Conservation (phyloP, 2,113 vertebrate genomes). For the Nicator chloris region DNA sequence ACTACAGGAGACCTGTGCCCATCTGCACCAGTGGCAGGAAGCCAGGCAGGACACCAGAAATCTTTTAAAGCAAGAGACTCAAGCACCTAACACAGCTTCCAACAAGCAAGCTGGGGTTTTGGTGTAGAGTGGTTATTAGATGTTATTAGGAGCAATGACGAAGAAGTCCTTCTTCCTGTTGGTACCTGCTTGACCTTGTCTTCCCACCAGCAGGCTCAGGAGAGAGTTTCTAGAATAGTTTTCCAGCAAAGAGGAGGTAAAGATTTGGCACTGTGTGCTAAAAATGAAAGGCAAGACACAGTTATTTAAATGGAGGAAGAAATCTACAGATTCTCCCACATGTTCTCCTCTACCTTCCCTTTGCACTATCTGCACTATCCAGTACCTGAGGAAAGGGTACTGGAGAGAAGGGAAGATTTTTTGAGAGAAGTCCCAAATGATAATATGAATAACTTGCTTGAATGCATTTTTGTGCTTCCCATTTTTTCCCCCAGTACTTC, state of each 20-base stretch:
- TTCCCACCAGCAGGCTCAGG: neutral
- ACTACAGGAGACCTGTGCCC: neutral
- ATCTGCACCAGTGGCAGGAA: slow-evolving; percentile 21
- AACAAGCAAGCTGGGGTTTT: neutral
- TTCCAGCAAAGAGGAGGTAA: neutral
- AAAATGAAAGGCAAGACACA: neutral
- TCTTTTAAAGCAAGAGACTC: neutral
- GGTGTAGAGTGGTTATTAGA: neutral
- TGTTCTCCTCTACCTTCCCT: neutral
- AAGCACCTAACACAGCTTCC: neutral
- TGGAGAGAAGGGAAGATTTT: neutral
- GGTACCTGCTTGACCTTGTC: neutral
- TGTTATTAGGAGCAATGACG: neutral
- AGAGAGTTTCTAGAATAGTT: neutral
- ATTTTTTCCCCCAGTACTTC: neutral
- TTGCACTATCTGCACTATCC: neutral
- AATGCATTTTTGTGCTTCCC: slow-evolving; percentile 4
- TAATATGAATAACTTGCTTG: neutral
- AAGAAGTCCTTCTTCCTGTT: neutral
- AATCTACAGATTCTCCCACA: neutral
- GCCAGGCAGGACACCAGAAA: slow-evolving; percentile 2
- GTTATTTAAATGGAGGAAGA: neutral
- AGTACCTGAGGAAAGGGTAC: neutral
- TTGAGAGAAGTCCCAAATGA: neutral
- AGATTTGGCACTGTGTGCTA: fast-evolving